Evolutionary conservation across 2,113 vertebrate species (phyloP).

Genomic region (Dolichallabes microphthalmus): DNA sequence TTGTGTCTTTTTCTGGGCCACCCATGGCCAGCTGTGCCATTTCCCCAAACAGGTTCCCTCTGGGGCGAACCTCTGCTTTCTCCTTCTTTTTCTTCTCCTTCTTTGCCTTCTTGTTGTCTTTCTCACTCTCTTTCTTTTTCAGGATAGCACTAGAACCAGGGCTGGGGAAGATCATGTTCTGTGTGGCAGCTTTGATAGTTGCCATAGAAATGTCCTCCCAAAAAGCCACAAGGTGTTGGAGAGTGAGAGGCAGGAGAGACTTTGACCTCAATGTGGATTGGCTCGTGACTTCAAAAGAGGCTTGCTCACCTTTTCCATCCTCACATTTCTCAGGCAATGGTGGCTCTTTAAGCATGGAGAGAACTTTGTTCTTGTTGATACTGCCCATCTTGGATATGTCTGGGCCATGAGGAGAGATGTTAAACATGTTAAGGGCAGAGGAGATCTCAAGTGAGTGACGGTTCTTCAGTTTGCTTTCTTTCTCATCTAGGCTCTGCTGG

Average conservation of each 20-base stretch:
- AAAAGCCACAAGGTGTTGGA: slow-evolving; percentile 96
- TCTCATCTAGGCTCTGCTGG: slow-evolving; percentile 87
- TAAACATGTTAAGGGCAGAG: slow-evolving; percentile 97
- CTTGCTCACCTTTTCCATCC: slow-evolving; percentile 83
- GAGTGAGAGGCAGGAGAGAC: slow-evolving; percentile 89
- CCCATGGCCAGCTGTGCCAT: slow-evolving; percentile 98
- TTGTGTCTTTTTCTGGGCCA: slow-evolving; percentile 96
- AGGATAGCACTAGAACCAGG: slow-evolving; percentile 94
- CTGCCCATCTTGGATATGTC: slow-evolving; percentile 99
- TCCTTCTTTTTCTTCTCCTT: slow-evolving; percentile 99
- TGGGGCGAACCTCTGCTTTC: slow-evolving; percentile 88
- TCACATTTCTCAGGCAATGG: slow-evolving; percentile 95
- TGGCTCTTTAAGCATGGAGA: slow-evolving; percentile 97
- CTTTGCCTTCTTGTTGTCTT: slow-evolving; percentile 91
- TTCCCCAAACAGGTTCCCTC: slow-evolving; percentile 97
- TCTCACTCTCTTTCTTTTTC: slow-evolving; percentile 95
- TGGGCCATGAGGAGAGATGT: slow-evolving; percentile 93
- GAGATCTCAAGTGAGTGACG: slow-evolving; percentile 97
- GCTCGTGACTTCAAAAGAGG: slow-evolving; percentile 82
- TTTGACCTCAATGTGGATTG: slow-evolving; percentile 79
- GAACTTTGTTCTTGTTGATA: slow-evolving; percentile 98
- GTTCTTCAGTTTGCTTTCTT: slow-evolving; percentile 95
- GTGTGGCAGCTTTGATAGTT: slow-evolving; percentile 96
- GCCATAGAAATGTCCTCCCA: slow-evolving; percentile 99
- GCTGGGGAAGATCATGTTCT: slow-evolving; percentile 99